Conservation (phyloP, 2,888 invertebrate species). For the Cheilosia urbana region DNA sequence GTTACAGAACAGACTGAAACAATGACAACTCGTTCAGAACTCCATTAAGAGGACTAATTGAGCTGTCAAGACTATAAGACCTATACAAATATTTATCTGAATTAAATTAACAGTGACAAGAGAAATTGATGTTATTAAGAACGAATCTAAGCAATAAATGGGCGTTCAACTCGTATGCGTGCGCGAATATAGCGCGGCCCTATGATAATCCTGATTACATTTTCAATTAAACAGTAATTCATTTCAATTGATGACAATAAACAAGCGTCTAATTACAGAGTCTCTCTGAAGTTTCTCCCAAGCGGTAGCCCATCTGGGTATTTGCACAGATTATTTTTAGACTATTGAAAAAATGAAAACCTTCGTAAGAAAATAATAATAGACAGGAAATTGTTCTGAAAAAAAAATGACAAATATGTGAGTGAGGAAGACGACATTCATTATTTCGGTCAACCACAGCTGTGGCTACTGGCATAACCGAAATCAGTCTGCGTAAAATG, state of each 20-base stretch:
- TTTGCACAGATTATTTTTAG: slow-evolving; percentile 10
- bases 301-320: neutral
- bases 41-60: slow-evolving; percentile 1
- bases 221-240: slow-evolving; percentile 63
- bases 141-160: slow-evolving; percentile 19
- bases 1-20: neutral
- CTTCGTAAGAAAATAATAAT: neutral
- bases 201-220: slow-evolving; percentile 44
- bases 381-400: slow-evolving; percentile 30
- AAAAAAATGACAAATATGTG: neutral
- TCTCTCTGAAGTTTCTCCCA: neutral
- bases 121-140: slow-evolving; percentile 41
- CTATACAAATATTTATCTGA: slow-evolving; percentile 40
- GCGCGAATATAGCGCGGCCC: neutral
- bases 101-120: slow-evolving; percentile 37
- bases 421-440: slow-evolving; percentile 7
- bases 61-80: neutral
- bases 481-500: slow-evolving; percentile 68
- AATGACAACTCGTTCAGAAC: neutral
- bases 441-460: slow-evolving; percentile 28
- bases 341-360: neutral
- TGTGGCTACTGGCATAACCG: slow-evolving; percentile 45
- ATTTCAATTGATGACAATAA: slow-evolving; percentile 67
- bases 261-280: slow-evolving; percentile 27
- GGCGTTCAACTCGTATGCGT: slow-evolving; percentile 6